These are phyloP conservation scores for Stichodactyla mertensii DNA, from an alignment of 64 coral and sea anemone species.

Conservation along the genomic window DNA sequence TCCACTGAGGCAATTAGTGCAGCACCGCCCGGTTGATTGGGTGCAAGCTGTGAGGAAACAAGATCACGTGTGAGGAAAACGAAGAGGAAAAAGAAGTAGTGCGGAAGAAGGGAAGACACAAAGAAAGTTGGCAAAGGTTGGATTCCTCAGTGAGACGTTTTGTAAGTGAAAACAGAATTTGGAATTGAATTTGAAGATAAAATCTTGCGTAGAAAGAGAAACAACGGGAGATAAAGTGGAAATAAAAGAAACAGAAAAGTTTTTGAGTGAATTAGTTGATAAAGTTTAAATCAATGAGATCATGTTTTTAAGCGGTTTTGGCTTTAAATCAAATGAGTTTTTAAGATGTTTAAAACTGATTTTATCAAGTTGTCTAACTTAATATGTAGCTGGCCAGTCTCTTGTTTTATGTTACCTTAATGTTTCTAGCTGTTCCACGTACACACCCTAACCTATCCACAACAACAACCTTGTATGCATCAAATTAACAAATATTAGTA, in stretches of 20 bases:
- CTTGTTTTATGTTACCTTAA: neutral
- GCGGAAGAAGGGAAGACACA: neutral
- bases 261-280: neutral
- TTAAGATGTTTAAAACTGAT: neutral
- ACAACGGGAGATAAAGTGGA: neutral
- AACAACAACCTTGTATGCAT: neutral
- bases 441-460: neutral
- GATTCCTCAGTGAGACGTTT: neutral
- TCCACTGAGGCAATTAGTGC: neutral
- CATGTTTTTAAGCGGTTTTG: neutral
- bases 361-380: neutral
- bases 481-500: slow-evolving; percentile 6
- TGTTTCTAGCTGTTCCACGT: neutral
- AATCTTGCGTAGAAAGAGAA: neutral
- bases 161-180: neutral
- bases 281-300: neutral
- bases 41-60: slow-evolving; percentile 8
- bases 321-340: neutral
- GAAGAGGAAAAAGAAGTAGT: neutral
- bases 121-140: neutral
- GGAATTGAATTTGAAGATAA: neutral
- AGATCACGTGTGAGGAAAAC: neutral
- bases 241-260: neutral
- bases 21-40: neutral
- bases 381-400: too few relatives aligned